phyloP scores from a whole-genome alignment of 2,797 vertebrate species.

The Erithacus rubecula region DNA sequence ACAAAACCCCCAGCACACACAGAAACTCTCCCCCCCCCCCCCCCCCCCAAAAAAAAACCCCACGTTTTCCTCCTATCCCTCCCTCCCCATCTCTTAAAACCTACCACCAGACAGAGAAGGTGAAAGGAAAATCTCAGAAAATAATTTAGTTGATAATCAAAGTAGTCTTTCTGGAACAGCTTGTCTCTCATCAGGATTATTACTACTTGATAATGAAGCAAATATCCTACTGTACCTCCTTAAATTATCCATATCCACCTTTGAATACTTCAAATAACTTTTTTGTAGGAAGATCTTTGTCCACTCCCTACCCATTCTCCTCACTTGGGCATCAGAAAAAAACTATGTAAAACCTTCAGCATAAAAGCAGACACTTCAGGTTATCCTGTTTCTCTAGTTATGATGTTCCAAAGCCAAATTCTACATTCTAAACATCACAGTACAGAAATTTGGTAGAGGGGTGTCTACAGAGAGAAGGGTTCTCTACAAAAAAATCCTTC shows the following conservation, averaged over 20 bases:
- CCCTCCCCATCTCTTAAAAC: not conserved
- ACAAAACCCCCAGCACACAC: not conserved
- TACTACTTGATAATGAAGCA: not conserved
- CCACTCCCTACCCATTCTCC: not conserved
- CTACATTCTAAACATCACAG: not conserved
- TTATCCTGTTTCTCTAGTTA: not conserved
- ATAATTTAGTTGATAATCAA: not conserved
- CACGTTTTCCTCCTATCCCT: not conserved
- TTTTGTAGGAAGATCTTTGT: not conserved
- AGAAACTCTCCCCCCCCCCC: accelerated
- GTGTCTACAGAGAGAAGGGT: too few species aligned
- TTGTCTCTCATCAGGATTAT: not conserved
- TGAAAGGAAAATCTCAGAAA: not conserved
- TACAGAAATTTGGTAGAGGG: not conserved
- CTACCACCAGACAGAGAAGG: not conserved
- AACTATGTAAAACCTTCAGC: not conserved
- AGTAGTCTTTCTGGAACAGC: not conserved
- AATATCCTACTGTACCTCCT: not conserved
- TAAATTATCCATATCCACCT: not conserved
- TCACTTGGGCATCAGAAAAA: not conserved
- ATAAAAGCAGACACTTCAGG: not conserved
- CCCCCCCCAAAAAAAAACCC: too few species aligned
- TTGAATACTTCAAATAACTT: not conserved
- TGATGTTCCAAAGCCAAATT: not conserved
- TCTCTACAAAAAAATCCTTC: too few species aligned